Evolutionary conservation across 2,797 vertebrate species (phyloP).

Genomic region (Lutjanus argentimaculatus): DNA sequence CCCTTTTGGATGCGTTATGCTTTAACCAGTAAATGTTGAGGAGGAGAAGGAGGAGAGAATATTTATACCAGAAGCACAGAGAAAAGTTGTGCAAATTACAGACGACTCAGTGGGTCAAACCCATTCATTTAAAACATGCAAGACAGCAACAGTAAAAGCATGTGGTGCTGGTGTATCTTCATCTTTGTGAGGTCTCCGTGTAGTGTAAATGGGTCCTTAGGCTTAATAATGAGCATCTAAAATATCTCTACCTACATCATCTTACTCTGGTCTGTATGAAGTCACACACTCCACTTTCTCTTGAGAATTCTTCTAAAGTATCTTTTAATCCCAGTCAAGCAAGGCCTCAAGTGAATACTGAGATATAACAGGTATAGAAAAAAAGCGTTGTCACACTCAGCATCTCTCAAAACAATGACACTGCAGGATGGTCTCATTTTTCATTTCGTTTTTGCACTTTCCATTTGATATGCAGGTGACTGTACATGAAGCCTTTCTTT

Average conservation of each 20-base stretch:
- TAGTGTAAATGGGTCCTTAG: constrained; percentile 10
- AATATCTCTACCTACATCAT: neutral
- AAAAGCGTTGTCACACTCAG: neutral
- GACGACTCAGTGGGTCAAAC: constrained; percentile 17
- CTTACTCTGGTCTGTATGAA: constrained; percentile 8
- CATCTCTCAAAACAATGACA: too few relatives aligned
- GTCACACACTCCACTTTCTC: neutral
- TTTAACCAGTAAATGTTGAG: constrained; percentile 25
- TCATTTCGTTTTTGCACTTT: too few relatives aligned
- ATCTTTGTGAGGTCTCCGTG: constrained; percentile 18
- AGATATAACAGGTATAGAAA: constrained; percentile 15
- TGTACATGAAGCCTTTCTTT: too few relatives aligned
- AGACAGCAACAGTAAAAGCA: neutral
- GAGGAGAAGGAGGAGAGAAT: neutral
- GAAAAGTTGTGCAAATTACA: constrained; percentile 36
- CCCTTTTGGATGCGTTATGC: constrained; percentile 37
- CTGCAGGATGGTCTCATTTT: too few relatives aligned
- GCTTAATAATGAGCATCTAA: constrained; percentile 12
- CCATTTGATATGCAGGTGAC: too few relatives aligned
- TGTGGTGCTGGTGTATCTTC: constrained; percentile 13
- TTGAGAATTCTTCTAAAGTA: constrained; percentile 4
- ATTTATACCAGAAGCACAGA: constrained; percentile 14
- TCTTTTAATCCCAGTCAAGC: neutral
- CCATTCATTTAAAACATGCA: constrained; percentile 32
- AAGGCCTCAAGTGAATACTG: constrained; percentile 8